Base-by-base conservation (phyloP, 2,888 invertebrate species). In the Diarsia dahlii region DNA sequence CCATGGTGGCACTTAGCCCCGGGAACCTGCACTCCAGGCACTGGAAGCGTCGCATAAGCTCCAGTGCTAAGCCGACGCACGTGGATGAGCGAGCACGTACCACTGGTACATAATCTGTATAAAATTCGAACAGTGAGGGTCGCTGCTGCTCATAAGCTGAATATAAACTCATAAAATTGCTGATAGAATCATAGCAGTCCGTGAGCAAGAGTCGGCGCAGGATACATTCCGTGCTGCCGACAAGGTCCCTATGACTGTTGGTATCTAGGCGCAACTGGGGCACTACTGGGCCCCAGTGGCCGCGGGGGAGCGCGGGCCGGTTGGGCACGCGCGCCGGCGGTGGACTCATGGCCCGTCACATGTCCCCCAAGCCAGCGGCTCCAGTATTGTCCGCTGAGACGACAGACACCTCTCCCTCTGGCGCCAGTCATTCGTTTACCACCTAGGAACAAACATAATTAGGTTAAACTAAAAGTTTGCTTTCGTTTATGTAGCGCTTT, bases 101-200 rank as follows among this genome's bases (percentile, higher is more conserved):
- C 63, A 98, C 97, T 83, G 99, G 98, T 84, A 97, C 95, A 93
- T 99, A 99, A 28, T 62, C 39, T 90, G 97, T 97, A 84, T 97
- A 99, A 91, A 98, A 98, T 82, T 98, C 97, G 84, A 97, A 97
- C 87, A 99, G 94, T 80, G 97, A 97, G 3, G 20, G 1, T 28
- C 48, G 18, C 28, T 85, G 84, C 65, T 96, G 95, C 89, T 97
- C 97, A 93, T 97, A 98, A 77, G 96, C 95, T 81, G 98, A 97
- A 93, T 96, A 97, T 86, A 98, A 96, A 80, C 96, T 94, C 86
- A 98, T 95, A 94, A 99, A 98, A 94, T 99, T 98, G 93, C 98
- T 98, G 77, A 99, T 97, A 56, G 99, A 99, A 95, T 99, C 98
- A 94, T 99, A 99, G 94, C 98, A 98, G 91, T 98, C 98, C 87